A percentile compares a stretch with the other conserved stretches of the same genome.
Conservation (phyloP, 1,140 invertebrate genomes). For the Neodiprion pinetum region DNA sequence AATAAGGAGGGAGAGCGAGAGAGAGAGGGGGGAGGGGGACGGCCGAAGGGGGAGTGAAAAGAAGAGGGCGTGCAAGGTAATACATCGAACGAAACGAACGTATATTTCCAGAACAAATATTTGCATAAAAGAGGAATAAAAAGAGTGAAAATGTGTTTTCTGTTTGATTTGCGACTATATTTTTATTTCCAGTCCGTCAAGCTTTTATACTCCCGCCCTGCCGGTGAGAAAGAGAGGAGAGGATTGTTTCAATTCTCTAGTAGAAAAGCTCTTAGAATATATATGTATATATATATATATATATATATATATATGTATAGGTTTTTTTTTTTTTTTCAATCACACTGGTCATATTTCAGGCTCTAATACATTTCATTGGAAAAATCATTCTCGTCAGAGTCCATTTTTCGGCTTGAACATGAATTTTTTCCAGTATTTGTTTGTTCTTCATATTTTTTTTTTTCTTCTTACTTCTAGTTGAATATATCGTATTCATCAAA, state of each 20-base stretch:
- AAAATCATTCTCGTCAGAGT: too few species aligned
- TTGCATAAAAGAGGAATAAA: constrained; percentile 42
- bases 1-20: constrained; percentile 19
- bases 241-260: constrained; percentile 12
- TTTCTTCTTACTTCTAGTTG: too few species aligned
- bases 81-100: constrained; percentile 40
- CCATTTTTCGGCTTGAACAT: too few species aligned
- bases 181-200: constrained; percentile 36
- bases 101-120: constrained; percentile 50
- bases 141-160: constrained; percentile 47
- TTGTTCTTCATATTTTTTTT: too few species aligned
- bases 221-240: not conserved
- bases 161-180: constrained; percentile 49
- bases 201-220: not conserved
- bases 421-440: too few species aligned
- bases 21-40: constrained; percentile 6
- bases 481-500: too few species aligned
- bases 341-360: not conserved
- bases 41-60: not conserved
- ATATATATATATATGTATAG: not conserved
- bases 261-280: not conserved
- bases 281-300: not conserved
- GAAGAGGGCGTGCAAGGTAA: constrained; percentile 13
- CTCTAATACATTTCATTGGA: too few species aligned
- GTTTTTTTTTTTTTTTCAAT: not conserved